phyloP scores from a whole-genome alignment of 2,113 vertebrate genomes.

The Brienomyrus longianalis region DNA sequence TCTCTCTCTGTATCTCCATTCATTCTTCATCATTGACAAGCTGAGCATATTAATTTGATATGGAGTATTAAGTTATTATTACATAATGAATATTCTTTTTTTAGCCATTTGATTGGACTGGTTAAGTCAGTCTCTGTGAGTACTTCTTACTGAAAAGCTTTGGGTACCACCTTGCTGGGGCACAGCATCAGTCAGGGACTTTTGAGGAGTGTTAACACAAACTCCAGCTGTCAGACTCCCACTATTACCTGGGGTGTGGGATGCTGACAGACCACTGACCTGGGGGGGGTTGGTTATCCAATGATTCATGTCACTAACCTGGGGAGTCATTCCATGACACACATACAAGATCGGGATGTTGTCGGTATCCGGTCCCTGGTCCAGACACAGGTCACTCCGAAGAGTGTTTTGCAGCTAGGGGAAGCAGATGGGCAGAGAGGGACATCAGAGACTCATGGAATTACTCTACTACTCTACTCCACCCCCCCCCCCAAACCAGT shows the following conservation, averaged over 20 bases:
- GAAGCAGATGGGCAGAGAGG: conserved; percentile 13
- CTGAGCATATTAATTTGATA: neutral
- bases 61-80: neutral
- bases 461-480: neutral
- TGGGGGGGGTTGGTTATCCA: neutral
- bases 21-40: neutral
- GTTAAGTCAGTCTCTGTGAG: neutral
- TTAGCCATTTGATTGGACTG: neutral
- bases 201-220: neutral
- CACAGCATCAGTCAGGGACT: neutral
- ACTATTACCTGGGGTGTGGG: neutral
- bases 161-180: neutral
- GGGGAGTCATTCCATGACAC: conserved; percentile 88
- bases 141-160: neutral
- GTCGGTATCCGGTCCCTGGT: conserved; percentile 87
- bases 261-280: neutral
- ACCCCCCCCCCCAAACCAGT: neutral
- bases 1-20: neutral
- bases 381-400: conserved; percentile 83
- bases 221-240: neutral
- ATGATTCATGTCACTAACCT: conserved; percentile 65
- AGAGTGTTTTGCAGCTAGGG: conserved; percentile 84
- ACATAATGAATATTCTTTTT: neutral
- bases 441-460: neutral
- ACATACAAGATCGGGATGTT: conserved; percentile 89